These are phyloP conservation scores for Drosophila ohnishii DNA, from an alignment of 1,140 invertebrate species.

Conservation along the genomic window DNA sequence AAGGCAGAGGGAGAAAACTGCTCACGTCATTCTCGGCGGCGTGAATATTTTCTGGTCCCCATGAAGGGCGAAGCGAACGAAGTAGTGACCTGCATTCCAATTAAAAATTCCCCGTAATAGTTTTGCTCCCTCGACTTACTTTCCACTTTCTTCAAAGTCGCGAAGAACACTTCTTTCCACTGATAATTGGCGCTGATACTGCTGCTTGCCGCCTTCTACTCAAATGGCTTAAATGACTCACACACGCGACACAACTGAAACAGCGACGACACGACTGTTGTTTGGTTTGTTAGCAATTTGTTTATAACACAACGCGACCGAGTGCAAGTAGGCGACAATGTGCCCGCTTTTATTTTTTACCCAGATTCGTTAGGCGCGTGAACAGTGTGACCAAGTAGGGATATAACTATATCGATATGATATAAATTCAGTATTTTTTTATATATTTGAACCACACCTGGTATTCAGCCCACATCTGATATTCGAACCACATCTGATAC, in stretches of 20 bases:
- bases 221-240: conserved; percentile 16
- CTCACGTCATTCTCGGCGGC: conserved; percentile 20
- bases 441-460: too few species aligned
- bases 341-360: too few species aligned
- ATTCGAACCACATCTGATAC: too few species aligned
- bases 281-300: conserved; percentile 13
- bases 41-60: not conserved
- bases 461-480: too few species aligned
- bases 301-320: conserved; percentile 4
- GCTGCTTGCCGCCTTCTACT: not conserved
- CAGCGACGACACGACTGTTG: not conserved
- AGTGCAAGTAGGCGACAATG: not conserved
- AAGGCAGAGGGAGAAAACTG: not conserved
- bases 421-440: too few species aligned
- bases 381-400: too few species aligned
- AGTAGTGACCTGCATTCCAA: conserved; percentile 17
- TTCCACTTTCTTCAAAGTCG: conserved; percentile 32
- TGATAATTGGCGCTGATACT: conserved; percentile 7
- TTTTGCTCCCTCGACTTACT: conserved; percentile 25
- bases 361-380: too few species aligned
- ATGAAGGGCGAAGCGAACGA: not conserved
- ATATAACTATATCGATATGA: too few species aligned
- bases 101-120: not conserved
- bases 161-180: conserved; percentile 19
- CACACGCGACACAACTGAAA: conserved; percentile 6